Base-by-base conservation (phyloP, 1,140 invertebrate genomes). In the Pygmarrhopalites habei region DNA sequence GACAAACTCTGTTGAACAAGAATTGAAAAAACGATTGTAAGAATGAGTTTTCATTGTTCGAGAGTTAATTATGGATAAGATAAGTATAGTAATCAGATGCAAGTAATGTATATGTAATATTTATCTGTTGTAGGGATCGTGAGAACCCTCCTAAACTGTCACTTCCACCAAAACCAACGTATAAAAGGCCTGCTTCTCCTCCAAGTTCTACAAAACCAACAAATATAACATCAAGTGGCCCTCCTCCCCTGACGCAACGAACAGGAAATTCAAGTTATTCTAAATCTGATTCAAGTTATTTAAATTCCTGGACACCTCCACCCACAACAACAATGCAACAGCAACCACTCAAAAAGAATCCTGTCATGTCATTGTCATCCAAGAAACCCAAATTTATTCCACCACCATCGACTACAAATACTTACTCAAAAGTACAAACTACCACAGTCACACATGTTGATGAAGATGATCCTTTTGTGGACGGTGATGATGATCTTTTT, bases 21-120 rank as follows among this genome's bases (percentile, higher is more conserved):
- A 85, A 26, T 72, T 88, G 25, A 79, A 83, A 5, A 76, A 78
- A 75, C 76, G 76, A 46, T 69, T 86, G 79, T 82, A 76, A 77
- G 75, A 23, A 25, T 10, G 2, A 29, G 7, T 21, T 23, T 39
- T 60, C 3, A 2, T 15, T 32, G 2, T 4, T 26, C 35, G 12
- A 14, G 5, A 32, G 7, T 56, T n/a, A 21, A 10, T 32, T 12
- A 5, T 19, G 2, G 2, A 56, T 17, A 32, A 25, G 5, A 19
- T 41, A 12, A 56, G 3, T 56, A 58, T 29, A 14, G 15, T 55
- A 26, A 23, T 25, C 12, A 26, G 5, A 10, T 25, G 4, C 5
- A 55, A 55, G 10, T 23, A 10, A 28, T 4, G 4, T 35, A 12
- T 35, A 7, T 35, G 23, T 25, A 10, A 10, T 57, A 39, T 10